Base-by-base conservation (phyloP, 2,888 invertebrate species). In the Prenolepis imparis region DNA sequence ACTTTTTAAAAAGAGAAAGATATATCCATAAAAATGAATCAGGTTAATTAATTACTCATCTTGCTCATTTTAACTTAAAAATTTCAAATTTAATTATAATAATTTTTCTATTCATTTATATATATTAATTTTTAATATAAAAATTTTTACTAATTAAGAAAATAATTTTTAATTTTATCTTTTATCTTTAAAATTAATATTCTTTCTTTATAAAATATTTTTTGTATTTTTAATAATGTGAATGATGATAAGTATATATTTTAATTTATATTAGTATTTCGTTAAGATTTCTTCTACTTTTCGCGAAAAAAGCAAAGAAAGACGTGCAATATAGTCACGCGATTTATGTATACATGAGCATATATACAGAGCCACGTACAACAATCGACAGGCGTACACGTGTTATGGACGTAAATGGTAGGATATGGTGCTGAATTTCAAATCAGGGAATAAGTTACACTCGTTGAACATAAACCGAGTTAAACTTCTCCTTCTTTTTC, bases 341-440 rank as follows among this genome's bases (percentile, higher is more conserved):
- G 75, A 61, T 66, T 74, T 83, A 78, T 64, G 61, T 64, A 36
- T 15, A 73, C 61, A 18, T 77, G 70, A 72, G 61, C 52, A 57
- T 61, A 32, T 63, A 64, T 52, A 59, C 39, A 24, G 72, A 11
- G 44, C 81, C 64, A 78, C 82, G 86, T 84, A 84, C 59, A 74
- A 67, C 85, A 87, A 85, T 87, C 83, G 83, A 86, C 88, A 84
- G 84, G 77, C 75, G 81, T 86, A 86, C 89, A 87, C 90, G 90
- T 90, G 89, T 90, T 87, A 85, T 85, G 85, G 88, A 90, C 88
- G 85, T 90, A 90, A 90, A 90, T 84, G 86, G 86, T 75, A 84
- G 87, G 83, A 28, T 83, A 74, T 87, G 89, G 90, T 83, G 89
- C 77, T 90, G 90, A 90, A 90, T 90, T 89, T 89, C 78, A 89